A percentile compares a stretch with the other conserved stretches of the same genome.
Conservation (phyloP, 2,797 vertebrate genomes). For the Sitta carolinensis region DNA sequence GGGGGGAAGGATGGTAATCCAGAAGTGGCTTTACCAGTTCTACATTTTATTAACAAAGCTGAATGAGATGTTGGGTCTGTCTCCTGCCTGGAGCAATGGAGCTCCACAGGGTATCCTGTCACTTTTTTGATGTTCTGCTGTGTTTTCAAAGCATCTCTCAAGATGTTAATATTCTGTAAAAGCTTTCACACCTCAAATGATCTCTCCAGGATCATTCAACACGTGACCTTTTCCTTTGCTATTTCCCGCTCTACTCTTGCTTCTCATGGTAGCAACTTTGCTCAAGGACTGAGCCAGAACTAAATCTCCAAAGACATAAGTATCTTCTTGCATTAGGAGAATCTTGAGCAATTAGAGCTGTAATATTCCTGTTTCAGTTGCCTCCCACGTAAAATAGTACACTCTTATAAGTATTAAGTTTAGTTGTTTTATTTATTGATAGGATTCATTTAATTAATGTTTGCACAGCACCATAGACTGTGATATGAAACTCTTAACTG, state of each 20-base stretch:
- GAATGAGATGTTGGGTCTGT: background rate
- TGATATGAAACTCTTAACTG: background rate
- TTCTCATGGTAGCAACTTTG: background rate
- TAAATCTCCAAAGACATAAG: background rate
- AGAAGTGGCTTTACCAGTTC: background rate
- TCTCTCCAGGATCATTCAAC: background rate
- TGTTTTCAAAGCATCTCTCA: background rate
- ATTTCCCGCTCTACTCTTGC: background rate
- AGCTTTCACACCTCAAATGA: background rate
- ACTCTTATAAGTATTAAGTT: background rate
- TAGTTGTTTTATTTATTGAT: background rate
- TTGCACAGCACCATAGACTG: background rate
- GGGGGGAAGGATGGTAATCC: background rate
- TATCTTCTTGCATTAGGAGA: background rate
- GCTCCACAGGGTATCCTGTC: background rate
- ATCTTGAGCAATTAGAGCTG: background rate
- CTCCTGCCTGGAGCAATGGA: background rate
- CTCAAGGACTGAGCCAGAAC: background rate
- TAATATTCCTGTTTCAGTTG: background rate
- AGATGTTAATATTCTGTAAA: background rate
- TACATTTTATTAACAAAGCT: background rate
- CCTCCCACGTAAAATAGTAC: background rate
- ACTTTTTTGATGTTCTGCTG: background rate
- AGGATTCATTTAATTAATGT: background rate
- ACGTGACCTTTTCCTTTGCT: background rate